These are phyloP conservation scores for Melopsittacus undulatus DNA, from an alignment of 2,797 vertebrate species.

Conservation along the genomic window DNA sequence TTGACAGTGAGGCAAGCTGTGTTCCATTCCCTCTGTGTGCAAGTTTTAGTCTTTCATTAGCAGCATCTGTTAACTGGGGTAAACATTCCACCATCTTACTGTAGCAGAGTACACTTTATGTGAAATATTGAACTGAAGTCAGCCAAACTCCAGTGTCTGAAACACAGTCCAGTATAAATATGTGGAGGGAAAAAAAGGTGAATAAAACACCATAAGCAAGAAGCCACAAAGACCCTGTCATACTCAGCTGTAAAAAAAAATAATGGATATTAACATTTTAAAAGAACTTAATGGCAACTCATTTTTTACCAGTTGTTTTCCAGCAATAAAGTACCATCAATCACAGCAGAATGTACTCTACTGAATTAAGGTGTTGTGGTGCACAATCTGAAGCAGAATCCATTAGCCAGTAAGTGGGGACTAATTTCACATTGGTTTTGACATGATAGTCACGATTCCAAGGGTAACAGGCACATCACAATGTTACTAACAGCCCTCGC, in stretches of 20 bases:
- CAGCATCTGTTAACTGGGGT: neutral
- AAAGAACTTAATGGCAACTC: neutral
- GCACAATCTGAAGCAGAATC: neutral
- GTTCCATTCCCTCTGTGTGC: neutral
- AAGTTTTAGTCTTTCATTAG: neutral
- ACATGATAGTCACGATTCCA: neutral
- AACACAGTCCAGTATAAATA: neutral
- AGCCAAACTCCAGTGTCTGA: neutral
- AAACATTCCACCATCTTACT: neutral
- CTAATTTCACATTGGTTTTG: neutral
- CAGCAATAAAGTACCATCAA: neutral
- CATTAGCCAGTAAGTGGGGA: neutral
- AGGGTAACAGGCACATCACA: neutral
- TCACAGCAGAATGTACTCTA: neutral
- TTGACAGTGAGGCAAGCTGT: neutral
- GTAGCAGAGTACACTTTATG: neutral
- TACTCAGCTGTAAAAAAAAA: neutral
- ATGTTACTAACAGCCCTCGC: neutral
- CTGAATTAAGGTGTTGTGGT: neutral
- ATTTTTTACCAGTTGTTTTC: neutral
- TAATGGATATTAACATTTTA: neutral
- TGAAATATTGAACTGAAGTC: neutral
- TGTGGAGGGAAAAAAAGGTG: rapidly evolving
- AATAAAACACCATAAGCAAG: neutral
- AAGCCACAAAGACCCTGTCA: neutral